phyloP scores from a whole-genome alignment of 2,888 invertebrate species.

The Cyaniris semiargus region DNA sequence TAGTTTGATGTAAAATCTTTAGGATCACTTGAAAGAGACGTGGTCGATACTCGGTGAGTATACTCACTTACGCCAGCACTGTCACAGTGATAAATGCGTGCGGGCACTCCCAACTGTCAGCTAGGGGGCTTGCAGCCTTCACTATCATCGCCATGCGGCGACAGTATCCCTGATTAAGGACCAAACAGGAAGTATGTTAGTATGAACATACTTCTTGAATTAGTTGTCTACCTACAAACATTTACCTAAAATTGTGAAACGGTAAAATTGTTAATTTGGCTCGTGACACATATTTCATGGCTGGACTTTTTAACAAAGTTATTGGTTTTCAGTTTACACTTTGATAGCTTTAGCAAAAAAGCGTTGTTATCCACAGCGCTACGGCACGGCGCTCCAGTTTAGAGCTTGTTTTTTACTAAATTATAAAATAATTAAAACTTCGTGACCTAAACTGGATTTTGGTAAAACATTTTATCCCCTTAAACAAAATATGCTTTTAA shows the following conservation, averaged over 20 bases:
- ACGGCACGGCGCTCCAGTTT: not conserved
- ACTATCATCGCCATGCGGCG: too few relatives aligned
- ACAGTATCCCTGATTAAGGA: not conserved
- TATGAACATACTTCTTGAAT: constrained; percentile 52
- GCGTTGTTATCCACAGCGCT: not conserved
- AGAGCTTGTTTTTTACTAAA: not conserved
- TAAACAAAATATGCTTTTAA: not conserved
- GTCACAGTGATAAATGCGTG: too few relatives aligned
- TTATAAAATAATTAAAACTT: not conserved
- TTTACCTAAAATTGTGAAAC: not conserved
- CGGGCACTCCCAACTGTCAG: too few relatives aligned
- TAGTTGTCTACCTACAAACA: not conserved
- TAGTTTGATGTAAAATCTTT: too few relatives aligned
- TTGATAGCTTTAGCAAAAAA: constrained; percentile 10
- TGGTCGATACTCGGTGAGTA: too few relatives aligned
- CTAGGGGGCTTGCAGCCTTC: too few relatives aligned
- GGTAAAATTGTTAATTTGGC: not conserved
- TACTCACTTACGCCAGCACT: too few relatives aligned
- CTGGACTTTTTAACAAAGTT: constrained; percentile 1
- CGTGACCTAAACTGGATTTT: not conserved
- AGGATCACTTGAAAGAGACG: too few relatives aligned
- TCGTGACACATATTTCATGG: not conserved
- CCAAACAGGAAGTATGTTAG: constrained; percentile 89
- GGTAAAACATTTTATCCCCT: not conserved
- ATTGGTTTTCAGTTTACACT: constrained; percentile 10